Percentiles rank a stretch among this genome's conserved stretches.
Evolutionary conservation across 2,113 vertebrate genomes (phyloP).

Genomic region (Gracilinanus agilis): DNA sequence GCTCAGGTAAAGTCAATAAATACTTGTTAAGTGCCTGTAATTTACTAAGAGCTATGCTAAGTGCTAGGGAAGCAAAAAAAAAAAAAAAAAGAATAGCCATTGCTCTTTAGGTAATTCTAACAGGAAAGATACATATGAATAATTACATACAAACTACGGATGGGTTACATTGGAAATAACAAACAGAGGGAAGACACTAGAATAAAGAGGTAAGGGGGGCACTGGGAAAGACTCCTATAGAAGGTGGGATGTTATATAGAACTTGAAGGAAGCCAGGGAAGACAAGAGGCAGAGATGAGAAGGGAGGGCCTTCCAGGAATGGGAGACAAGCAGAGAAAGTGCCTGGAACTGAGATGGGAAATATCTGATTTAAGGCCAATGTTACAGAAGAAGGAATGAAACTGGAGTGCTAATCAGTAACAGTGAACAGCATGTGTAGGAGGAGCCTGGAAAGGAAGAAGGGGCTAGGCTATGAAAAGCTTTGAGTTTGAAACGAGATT

Average conservation of each 20-base stretch:
- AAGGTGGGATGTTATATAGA: background rate
- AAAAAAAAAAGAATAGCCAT: background rate
- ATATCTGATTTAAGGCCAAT: background rate
- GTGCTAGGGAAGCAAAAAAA: background rate
- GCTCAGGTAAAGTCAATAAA: background rate
- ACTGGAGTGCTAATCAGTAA: background rate
- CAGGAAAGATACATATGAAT: background rate
- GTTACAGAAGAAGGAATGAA: background rate
- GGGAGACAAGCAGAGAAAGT: too few species aligned
- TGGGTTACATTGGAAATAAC: background rate
- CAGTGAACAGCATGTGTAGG: background rate
- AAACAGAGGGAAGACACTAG: background rate
- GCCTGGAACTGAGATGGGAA: background rate
- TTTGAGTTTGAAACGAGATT: background rate
- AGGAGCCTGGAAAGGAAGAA: background rate
- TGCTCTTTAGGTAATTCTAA: background rate
- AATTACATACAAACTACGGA: background rate
- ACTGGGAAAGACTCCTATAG: background rate
- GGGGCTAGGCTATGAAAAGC: too few species aligned
- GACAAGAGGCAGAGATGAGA: too few species aligned
- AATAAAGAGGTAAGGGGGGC: background rate
- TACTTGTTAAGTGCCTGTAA: background rate
- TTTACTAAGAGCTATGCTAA: background rate
- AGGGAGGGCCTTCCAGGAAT: background rate
- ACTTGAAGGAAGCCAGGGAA: background rate